A percentile compares a stretch with the other conserved stretches of the same genome.
These are phyloP conservation scores for Apolygus lucorum DNA, from an alignment of 1,140 invertebrate species.

Conservation along the genomic window DNA sequence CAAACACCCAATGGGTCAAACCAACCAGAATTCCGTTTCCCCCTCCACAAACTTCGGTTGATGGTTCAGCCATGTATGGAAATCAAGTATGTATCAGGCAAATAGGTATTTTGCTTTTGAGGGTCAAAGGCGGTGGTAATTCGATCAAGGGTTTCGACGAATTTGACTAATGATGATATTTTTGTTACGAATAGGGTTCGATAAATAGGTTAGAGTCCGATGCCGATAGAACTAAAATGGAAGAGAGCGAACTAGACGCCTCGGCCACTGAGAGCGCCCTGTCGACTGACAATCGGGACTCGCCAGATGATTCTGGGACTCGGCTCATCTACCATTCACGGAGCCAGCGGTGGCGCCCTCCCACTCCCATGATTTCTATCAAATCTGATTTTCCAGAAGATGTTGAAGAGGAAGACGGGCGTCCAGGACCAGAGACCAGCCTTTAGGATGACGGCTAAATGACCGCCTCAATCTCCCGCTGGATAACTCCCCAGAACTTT, in stretches of 20 bases:
- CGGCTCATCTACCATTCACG: neutral
- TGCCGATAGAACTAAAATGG: conserved; percentile 14
- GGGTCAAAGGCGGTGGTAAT: too few species aligned
- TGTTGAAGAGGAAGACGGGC: neutral
- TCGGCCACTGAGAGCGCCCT: conserved; percentile 27
- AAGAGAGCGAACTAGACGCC: conserved; percentile 24
- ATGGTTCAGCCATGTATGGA: too few species aligned
- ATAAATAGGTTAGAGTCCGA: conserved; percentile 6
- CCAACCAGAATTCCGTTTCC: too few species aligned
- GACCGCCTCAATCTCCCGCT: neutral
- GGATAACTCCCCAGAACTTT: too few species aligned
- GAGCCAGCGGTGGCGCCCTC: neutral
- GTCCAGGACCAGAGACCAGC: neutral
- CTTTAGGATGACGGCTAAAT: neutral
- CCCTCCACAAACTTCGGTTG: too few species aligned
- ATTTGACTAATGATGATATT: too few species aligned
- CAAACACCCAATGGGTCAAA: too few species aligned
- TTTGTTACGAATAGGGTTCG: neutral
- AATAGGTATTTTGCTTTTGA: too few species aligned
- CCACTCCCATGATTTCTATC: neutral
- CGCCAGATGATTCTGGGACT: conserved; percentile 18
- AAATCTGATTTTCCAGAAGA: conserved; percentile 22
- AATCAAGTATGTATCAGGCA: too few species aligned
- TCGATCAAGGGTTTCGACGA: too few species aligned
- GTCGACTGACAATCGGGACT: conserved; percentile 27